Evolutionary conservation across 1,140 invertebrate genomes (phyloP).

Genomic region (Cydia strobilella): DNA sequence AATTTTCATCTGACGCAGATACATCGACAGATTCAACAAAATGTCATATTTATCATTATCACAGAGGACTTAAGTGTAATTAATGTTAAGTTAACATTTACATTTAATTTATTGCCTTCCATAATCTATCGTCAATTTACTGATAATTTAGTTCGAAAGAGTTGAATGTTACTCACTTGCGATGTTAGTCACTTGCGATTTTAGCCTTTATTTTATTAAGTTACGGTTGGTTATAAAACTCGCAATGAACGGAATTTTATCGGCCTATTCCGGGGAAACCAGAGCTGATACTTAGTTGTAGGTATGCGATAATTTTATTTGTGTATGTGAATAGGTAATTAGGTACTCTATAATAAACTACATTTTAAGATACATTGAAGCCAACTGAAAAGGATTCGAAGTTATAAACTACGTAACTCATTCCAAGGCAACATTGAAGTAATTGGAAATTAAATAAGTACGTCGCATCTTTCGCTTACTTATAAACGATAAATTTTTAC

Average conservation of each 20-base stretch:
- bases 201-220: background rate
- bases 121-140: background rate
- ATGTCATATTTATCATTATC: slow-evolving; percentile 31
- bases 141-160: background rate
- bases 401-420: too few relatives aligned
- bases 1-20: background rate
- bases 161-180: too few relatives aligned
- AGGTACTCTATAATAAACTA: too few relatives aligned
- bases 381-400: too few relatives aligned
- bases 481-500: too few relatives aligned
- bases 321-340: too few relatives aligned
- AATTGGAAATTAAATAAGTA: too few relatives aligned
- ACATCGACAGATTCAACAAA: slow-evolving; percentile 25
- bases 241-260: background rate
- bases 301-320: too few relatives aligned
- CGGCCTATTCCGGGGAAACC: background rate
- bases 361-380: too few relatives aligned
- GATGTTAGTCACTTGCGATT: background rate
- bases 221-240: background rate
- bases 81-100: slow-evolving; percentile 20
- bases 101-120: slow-evolving; percentile 21
- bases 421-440: too few relatives aligned
- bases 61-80: slow-evolving; percentile 20
- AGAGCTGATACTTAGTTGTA: background rate
- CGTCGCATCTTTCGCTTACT: too few relatives aligned